A percentile compares a stretch with the other conserved stretches of the same genome.
phyloP scores from a whole-genome alignment of 2,888 invertebrate genomes.

The Vesta saturnalis region DNA sequence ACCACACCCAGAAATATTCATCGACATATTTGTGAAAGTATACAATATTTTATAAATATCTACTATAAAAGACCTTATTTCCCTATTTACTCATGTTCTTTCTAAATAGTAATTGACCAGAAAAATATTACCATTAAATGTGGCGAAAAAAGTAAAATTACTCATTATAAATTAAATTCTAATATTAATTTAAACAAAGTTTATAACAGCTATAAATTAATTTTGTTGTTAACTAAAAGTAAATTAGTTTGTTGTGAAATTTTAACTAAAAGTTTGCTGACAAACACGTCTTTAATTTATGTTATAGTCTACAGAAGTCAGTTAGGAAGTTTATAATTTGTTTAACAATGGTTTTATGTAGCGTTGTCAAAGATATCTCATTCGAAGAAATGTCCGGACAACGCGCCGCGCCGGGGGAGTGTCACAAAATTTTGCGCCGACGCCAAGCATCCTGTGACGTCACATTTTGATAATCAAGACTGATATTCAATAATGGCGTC shows the following conservation, averaged over 20 bases:
- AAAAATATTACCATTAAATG: no score
- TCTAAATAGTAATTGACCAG: no score
- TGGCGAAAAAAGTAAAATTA: background rate
- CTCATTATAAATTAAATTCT: background rate
- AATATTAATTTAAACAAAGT: background rate
- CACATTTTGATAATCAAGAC: conserved; percentile 62
- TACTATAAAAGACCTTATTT: background rate
- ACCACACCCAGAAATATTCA: conserved; percentile 52
- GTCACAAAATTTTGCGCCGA: conserved; percentile 57
- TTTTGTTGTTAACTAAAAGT: background rate
- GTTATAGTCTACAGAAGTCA: conserved; percentile 19
- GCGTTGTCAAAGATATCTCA: conserved; percentile 22
- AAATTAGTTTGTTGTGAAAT: background rate
- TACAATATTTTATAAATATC: conserved; percentile 12
- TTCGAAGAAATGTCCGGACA: conserved; percentile 31
- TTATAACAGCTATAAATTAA: background rate
- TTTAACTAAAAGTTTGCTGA: background rate
- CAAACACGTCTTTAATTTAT: conserved; percentile 11
- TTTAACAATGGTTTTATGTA: conserved; percentile 13
- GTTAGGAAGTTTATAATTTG: conserved; percentile 23
- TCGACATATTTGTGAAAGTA: conserved; percentile 34
- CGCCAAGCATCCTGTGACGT: conserved; percentile 61
- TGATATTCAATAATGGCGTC: conserved; percentile 65
- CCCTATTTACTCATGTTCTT: no score
- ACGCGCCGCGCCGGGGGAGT: conserved; percentile 50